Evolutionary conservation across 2,888 invertebrate species (phyloP), one percentile per base, ranked within the genome.

Genomic region (Apamea epomidion): DNA sequence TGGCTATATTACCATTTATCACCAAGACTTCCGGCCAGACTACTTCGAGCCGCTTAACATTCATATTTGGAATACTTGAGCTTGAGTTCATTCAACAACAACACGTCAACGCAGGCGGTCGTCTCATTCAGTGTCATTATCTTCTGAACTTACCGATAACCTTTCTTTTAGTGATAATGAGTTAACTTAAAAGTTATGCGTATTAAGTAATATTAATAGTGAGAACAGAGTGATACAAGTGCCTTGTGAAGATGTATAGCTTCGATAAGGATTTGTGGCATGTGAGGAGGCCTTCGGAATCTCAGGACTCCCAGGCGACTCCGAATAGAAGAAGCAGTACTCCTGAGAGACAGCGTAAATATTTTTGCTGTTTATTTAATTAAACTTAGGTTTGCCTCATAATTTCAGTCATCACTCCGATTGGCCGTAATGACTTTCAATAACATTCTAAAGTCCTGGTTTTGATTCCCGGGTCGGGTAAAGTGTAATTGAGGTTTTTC

Each of bases 251-350:
- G 78, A 97, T 97, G 97, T 97, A 95, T 84, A 97, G 97, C 90
- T 97, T 97, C 87, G 97, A 97, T 89, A 96, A 95, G 88, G 97
- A 97, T 86, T 88, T 97, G 85, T 97, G 97, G 97, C 97, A 97
- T 87, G 97, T 97, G 85, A 92, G 95, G 76, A 91, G 93, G 58
- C 93, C 95, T 32, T 94, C 94, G 62, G 94, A 94, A 87, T 87
- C 92, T 0, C 93, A 92, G 84, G 92, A 94, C 12, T 85, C 85
- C 32, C 92, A 92, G 21, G 89, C 88, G 42, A 25, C 93, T 89
- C 80, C 93, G 91, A 69, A 76, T 8, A 85, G 54, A 60, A 60
- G 58, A 60, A n/a, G n/a, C 90, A 92, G 80, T 25, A 45, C 82
- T 12, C 77, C 90, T 29, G 92, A 93, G 2, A 90, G 90, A 77